Evolutionary conservation across 2,888 invertebrate species (phyloP).

Genomic region (Pherbina coryleti): DNA sequence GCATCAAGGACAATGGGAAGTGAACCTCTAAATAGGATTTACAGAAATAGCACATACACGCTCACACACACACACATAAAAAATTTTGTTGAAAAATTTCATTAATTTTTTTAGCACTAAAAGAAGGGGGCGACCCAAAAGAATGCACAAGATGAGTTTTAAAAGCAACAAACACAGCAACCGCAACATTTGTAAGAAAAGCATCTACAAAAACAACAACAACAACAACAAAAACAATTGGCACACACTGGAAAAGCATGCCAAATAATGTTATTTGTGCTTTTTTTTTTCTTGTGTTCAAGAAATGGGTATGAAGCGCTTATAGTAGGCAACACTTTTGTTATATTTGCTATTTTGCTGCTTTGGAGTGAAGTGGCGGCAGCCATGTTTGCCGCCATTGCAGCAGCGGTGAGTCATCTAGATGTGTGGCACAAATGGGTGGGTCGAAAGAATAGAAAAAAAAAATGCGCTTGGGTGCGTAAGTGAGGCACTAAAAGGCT

Average conservation of each 20-base stretch:
- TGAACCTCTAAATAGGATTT: neutral
- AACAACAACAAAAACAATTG: conserved; percentile 4
- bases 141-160: neutral
- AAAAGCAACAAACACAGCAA: neutral
- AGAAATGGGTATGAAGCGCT: neutral
- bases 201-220: neutral
- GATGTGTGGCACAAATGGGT: neutral
- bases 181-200: neutral
- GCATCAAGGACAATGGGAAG: neutral
- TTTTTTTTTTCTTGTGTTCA: neutral
- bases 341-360: neutral
- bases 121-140: neutral
- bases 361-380: neutral
- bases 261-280: neutral
- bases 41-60: neutral
- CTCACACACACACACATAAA: neutral
- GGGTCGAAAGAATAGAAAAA: neutral
- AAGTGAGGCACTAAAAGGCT: neutral
- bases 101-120: neutral
- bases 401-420: conserved; percentile 31
- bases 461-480: neutral
- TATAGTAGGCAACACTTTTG: conserved; percentile 19
- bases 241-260: neutral
- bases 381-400: conserved; percentile 16
- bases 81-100: neutral